These are phyloP conservation scores for Cyclopterus lumpus DNA, from an alignment of 2,797 vertebrate species.

Conservation along the genomic window DNA sequence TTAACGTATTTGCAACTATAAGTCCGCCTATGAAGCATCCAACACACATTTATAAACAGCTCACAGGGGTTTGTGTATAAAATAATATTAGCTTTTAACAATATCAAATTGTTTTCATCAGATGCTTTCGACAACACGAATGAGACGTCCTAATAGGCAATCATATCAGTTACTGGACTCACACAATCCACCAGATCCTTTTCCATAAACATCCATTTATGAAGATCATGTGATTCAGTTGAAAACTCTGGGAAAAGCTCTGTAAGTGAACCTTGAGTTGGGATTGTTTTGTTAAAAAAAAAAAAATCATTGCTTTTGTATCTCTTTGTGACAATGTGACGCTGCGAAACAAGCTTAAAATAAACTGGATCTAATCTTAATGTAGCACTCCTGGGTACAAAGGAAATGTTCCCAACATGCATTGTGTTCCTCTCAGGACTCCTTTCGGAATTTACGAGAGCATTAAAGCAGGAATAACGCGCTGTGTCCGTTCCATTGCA, in stretches of 20 bases:
- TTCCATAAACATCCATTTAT: neutral
- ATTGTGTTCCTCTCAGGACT: constrained; percentile 2
- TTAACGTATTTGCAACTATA: neutral
- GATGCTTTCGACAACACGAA: neutral
- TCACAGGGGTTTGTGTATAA: neutral
- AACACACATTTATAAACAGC: neutral
- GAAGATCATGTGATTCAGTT: neutral
- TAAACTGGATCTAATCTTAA: neutral
- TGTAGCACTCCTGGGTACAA: neutral
- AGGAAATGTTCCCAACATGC: constrained; percentile 11
- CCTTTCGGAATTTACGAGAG: constrained; percentile 25
- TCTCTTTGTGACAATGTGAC: neutral
- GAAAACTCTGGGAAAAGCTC: neutral
- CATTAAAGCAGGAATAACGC: constrained; percentile 30
- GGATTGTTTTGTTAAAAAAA: neutral
- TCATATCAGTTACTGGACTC: no score
- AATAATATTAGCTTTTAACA: neutral
- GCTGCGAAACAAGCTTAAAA: neutral
- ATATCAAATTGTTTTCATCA: neutral
- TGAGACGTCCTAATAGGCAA: neutral
- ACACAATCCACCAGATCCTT: neutral
- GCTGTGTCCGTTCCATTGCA: constrained; percentile 25
- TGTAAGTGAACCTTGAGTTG: neutral
- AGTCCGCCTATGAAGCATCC: neutral
- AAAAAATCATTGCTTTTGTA: neutral